phyloP scores from a whole-genome alignment of 2,797 vertebrate species.

The Australoheros facetus region DNA sequence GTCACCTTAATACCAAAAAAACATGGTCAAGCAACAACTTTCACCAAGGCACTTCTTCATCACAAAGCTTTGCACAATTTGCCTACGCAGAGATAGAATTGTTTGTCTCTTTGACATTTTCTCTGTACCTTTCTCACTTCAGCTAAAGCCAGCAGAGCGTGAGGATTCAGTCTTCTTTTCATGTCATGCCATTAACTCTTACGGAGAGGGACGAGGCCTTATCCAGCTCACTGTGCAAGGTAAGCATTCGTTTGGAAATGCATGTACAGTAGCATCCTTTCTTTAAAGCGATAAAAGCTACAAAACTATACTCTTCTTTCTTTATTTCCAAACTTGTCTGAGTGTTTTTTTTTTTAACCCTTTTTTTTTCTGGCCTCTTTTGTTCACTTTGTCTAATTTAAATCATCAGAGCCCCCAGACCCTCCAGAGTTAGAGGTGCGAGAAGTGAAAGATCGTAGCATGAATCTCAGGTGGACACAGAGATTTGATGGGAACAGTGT shows the following conservation, averaged over 20 bases:
- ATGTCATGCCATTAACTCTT: conserved; percentile 97
- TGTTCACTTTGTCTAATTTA: neutral
- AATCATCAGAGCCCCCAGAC: conserved; percentile 90
- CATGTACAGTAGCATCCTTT: neutral
- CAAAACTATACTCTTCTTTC: neutral
- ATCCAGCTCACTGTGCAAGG: conserved; percentile 99
- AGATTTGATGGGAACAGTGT: conserved; percentile 97
- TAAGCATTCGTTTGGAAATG: conserved; percentile 53
- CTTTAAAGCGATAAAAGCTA: conserved; percentile 6
- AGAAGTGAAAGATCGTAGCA: conserved; percentile 96
- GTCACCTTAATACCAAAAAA: conserved; percentile 13
- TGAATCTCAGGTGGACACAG: conserved; percentile 97
- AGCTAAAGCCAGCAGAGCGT: conserved; percentile 96
- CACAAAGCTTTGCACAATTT: conserved; percentile 20
- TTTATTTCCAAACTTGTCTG: neutral
- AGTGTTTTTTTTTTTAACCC: neutral
- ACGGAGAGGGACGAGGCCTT: conserved; percentile 94
- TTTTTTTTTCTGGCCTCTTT: neutral
- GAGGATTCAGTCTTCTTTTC: conserved; percentile 98
- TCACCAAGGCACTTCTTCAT: neutral
- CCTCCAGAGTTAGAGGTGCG: conserved; percentile 96
- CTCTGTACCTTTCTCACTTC: conserved; percentile 30
- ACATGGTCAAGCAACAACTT: neutral
- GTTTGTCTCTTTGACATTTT: conserved; percentile 33
- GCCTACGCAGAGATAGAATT: conserved; percentile 16